Percentiles rank a stretch among this genome's conserved stretches.
Conservation (phyloP, 2,797 vertebrate species). For the Melanotaenia boesemani region DNA sequence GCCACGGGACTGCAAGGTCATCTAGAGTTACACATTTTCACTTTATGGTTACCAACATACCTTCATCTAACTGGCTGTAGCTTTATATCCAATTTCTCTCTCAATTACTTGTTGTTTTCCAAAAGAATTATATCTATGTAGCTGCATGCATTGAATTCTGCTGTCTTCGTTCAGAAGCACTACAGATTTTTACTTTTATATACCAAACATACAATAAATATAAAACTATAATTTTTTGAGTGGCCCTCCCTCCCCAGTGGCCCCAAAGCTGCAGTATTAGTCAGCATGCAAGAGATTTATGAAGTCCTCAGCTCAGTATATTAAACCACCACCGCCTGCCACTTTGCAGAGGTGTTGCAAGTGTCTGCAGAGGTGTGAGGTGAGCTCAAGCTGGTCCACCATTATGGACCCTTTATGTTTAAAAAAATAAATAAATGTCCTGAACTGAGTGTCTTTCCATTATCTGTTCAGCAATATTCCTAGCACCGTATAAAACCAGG, state of each 20-base stretch:
- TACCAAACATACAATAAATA: background rate
- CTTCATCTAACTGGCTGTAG: background rate
- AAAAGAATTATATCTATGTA: background rate
- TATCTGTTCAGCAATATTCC: background rate
- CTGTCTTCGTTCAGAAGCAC: background rate
- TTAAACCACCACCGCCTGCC: slow-evolving; percentile 77
- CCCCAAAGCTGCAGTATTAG: slow-evolving; percentile 63
- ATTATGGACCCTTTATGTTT: slow-evolving; percentile 71
- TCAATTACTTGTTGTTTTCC: slow-evolving; percentile 5
- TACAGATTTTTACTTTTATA: background rate
- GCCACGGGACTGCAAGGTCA: slow-evolving; percentile 61
- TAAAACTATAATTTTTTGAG: slow-evolving; percentile 24
- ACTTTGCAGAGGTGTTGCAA: slow-evolving; percentile 80
- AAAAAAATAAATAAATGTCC: slow-evolving; percentile 37
- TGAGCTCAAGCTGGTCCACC: slow-evolving; percentile 72
- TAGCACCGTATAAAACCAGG: background rate
- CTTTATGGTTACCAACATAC: slow-evolving; percentile 23
- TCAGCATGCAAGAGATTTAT: slow-evolving; percentile 78
- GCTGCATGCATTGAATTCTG: background rate
- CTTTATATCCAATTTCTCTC: background rate
- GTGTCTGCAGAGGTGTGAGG: slow-evolving; percentile 80
- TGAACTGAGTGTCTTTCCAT: slow-evolving; percentile 17
- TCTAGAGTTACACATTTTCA: slow-evolving; percentile 57
- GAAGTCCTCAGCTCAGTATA: slow-evolving; percentile 73
- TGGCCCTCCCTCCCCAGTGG: slow-evolving; percentile 42